Evolutionary conservation across 2,888 invertebrate species (phyloP).

Genomic region (Eupithecia abbreviata): DNA sequence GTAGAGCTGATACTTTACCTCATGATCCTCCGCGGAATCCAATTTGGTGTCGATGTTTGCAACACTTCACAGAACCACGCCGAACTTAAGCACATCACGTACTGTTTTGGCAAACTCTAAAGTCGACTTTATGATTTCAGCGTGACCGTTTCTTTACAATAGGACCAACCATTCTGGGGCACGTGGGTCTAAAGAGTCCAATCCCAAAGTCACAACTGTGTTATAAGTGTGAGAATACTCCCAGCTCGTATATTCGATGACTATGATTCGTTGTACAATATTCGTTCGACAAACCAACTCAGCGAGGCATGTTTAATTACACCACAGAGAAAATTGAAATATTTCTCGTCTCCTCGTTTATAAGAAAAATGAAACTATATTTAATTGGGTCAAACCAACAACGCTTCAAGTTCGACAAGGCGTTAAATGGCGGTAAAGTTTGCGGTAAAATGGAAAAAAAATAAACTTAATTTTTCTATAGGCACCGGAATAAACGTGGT

Average conservation of each 20-base stretch:
- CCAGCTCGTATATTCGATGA: conserved; percentile 15
- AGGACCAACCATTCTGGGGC: conserved; percentile 6
- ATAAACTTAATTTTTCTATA: conserved; percentile 31
- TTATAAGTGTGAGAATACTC: conserved; percentile 17
- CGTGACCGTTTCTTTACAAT: conserved; percentile 22
- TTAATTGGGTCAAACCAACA: conserved; percentile 48
- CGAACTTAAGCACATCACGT: conserved; percentile 51
- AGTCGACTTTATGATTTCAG: conserved; percentile 38
- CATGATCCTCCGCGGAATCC: conserved; percentile 72
- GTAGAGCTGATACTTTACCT: conserved; percentile 54
- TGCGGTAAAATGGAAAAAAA: conserved; percentile 19
- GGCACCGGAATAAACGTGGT: conserved; percentile 34
- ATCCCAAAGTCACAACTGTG: conserved; percentile 10
- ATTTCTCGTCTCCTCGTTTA: conserved; percentile 37
- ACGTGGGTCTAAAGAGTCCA: conserved; percentile 4
- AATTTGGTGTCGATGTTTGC: conserved; percentile 66
- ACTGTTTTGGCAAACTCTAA: conserved; percentile 44
- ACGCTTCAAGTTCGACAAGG: conserved; percentile 39
- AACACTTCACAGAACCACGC: conserved; percentile 53
- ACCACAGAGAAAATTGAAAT: conserved; percentile 46
- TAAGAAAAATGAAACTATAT: conserved; percentile 39
- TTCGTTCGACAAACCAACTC: not conserved
- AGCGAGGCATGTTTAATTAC: conserved; percentile 13
- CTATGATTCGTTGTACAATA: not conserved
- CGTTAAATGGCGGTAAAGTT: conserved; percentile 42